A percentile compares a stretch with the other conserved stretches of the same genome.
Evolutionary conservation across 2,888 invertebrate genomes (phyloP).

Genomic region (Dermolepida albohirtum): DNA sequence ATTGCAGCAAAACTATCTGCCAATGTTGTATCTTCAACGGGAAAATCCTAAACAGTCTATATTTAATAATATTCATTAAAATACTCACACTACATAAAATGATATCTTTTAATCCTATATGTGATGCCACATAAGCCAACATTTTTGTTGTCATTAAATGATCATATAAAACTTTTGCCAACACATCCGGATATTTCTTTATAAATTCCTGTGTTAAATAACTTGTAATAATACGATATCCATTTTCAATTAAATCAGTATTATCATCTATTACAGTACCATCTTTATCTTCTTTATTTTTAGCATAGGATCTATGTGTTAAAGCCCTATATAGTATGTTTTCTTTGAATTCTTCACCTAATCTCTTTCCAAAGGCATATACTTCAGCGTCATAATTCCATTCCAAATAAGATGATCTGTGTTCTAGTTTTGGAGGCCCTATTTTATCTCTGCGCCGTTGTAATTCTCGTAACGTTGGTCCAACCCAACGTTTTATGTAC

Average conservation of each 20-base stretch:
- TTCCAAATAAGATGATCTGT: constrained; percentile 76
- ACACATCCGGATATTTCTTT: constrained; percentile 81
- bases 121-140: constrained; percentile 77
- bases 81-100: constrained; percentile 78
- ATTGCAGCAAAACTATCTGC: constrained; percentile 84
- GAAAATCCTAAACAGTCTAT: constrained; percentile 74
- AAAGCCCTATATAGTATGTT: constrained; percentile 81
- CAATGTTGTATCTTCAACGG: constrained; percentile 73
- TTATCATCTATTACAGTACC: constrained; percentile 69
- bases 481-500: constrained; percentile 71
- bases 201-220: constrained; percentile 75
- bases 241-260: constrained; percentile 74
- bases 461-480: constrained; percentile 75
- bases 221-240: constrained; percentile 73
- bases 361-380: constrained; percentile 86
- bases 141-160: constrained; percentile 75
- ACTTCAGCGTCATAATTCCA: constrained; percentile 92
- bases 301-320: constrained; percentile 81
- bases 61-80: constrained; percentile 29
- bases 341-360: constrained; percentile 85
- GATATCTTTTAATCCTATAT: constrained; percentile 87
- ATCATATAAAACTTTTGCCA: constrained; percentile 75
- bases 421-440: constrained; percentile 66
- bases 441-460: constrained; percentile 70
- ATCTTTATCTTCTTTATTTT: constrained; percentile 51